These are phyloP conservation scores for Apodemia duryi DNA, from an alignment of 2,888 invertebrate genomes.

Conservation along the genomic window DNA sequence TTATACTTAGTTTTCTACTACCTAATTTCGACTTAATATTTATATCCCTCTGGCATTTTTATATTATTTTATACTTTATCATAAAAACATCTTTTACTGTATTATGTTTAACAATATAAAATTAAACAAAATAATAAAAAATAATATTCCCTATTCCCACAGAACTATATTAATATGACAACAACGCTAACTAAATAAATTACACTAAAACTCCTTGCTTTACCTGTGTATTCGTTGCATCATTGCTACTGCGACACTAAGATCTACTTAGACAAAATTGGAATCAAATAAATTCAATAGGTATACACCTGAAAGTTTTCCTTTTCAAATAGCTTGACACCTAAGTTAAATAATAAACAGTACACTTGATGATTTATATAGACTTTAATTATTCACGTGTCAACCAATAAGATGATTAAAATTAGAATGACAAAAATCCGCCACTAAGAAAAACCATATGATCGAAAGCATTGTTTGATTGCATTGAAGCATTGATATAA, in stretches of 20 bases:
- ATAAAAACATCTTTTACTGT: constrained; percentile 32
- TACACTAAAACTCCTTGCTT: constrained; percentile 10
- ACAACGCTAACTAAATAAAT: constrained; percentile 51
- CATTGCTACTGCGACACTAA: neutral
- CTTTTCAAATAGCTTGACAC: constrained; percentile 1
- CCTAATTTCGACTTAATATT: constrained; percentile 58
- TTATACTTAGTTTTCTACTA: constrained; percentile 76
- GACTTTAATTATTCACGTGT: too few relatives aligned
- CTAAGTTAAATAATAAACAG: neutral
- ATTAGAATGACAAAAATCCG: too few relatives aligned
- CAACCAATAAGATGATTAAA: too few relatives aligned
- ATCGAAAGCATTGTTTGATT: too few relatives aligned
- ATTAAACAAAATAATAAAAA: constrained; percentile 27
- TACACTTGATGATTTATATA: too few relatives aligned
- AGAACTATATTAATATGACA: constrained; percentile 36
- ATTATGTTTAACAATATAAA: constrained; percentile 38
- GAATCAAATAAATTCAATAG: neutral
- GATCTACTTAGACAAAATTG: neutral
- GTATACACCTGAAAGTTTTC: neutral
- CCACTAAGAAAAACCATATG: too few relatives aligned
- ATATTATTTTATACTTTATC: constrained; percentile 36
- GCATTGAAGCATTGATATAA: too few relatives aligned
- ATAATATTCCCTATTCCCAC: constrained; percentile 3
- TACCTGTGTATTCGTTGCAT: constrained; percentile 11
- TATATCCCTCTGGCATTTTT: constrained; percentile 73